Conservation (phyloP, 2,797 vertebrate species). For the Meriones psammophilus region DNA sequence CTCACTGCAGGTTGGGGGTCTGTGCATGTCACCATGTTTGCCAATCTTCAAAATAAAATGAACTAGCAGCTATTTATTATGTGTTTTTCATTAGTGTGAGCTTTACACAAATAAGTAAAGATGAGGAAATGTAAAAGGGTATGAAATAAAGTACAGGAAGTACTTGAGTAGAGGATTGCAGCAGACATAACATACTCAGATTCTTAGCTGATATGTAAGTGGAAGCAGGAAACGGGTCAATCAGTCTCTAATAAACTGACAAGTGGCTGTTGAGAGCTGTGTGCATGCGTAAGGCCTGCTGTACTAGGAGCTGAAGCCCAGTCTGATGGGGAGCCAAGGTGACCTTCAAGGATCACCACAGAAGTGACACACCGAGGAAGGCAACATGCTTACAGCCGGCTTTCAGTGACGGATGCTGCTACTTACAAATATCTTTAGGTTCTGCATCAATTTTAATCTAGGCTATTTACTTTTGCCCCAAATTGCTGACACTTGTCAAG, state of each 20-base stretch:
- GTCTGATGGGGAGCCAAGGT: not conserved
- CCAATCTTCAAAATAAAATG: conserved; percentile 18
- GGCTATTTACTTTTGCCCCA: not conserved
- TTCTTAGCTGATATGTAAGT: not conserved
- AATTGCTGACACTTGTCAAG: not conserved
- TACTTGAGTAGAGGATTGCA: not conserved
- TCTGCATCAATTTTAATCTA: not conserved
- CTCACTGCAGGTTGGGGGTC: conserved; percentile 13
- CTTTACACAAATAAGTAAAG: conserved; percentile 23
- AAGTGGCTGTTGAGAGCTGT: not conserved
- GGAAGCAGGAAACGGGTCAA: not conserved
- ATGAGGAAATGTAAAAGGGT: conserved; percentile 45
- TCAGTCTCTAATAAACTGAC: not conserved
- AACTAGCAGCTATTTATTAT: conserved; percentile 23
- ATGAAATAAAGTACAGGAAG: conserved; percentile 3
- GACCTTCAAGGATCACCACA: not conserved
- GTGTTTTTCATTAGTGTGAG: conserved; percentile 33
- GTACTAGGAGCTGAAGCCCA: not conserved
- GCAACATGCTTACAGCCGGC: not conserved
- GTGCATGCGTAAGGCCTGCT: not conserved
- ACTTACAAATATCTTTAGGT: not conserved
- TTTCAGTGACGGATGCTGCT: not conserved
- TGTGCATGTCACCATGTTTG: not conserved
- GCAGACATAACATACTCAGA: not conserved
- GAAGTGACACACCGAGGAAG: not conserved